Conservation (phyloP, 2,888 invertebrate genomes). For the Eurois occulta region DNA sequence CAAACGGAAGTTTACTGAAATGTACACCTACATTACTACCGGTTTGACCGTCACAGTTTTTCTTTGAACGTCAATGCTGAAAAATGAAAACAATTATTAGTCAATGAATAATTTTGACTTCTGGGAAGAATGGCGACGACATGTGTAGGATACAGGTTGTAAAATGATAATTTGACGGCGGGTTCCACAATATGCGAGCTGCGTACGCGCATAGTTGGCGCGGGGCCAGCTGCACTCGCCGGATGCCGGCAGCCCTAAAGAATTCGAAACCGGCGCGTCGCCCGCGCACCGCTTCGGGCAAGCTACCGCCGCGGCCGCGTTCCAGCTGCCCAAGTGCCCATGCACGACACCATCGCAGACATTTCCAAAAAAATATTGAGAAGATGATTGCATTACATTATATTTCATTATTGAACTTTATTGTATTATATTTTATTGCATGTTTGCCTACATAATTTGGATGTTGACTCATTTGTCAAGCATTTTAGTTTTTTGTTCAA, state of each 20-base stretch:
- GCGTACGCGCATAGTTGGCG: constrained; percentile 80
- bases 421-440: too few species aligned
- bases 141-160: constrained; percentile 72
- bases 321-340: constrained; percentile 28
- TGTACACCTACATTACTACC: constrained; percentile 49
- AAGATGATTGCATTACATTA: not conserved
- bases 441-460: not conserved
- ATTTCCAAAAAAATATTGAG: constrained; percentile 26
- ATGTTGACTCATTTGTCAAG: constrained; percentile 16
- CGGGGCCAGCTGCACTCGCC: constrained; percentile 83
- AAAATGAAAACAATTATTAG: constrained; percentile 68
- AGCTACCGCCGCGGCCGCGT: constrained; percentile 48
- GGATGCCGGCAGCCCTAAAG: constrained; percentile 78
- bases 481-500: constrained; percentile 19
- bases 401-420: too few species aligned
- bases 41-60: constrained; percentile 59
- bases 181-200: constrained; percentile 80
- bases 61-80: constrained; percentile 68
- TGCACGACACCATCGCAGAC: constrained; percentile 5
- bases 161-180: constrained; percentile 76
- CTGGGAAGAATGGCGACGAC: constrained; percentile 71
- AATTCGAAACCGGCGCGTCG: constrained; percentile 63
- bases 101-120: constrained; percentile 68
- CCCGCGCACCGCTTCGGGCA: constrained; percentile 25
- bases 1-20: constrained; percentile 52